Conservation (phyloP, 2,888 invertebrate genomes). For the Acanthosepion pharaonis region DNA sequence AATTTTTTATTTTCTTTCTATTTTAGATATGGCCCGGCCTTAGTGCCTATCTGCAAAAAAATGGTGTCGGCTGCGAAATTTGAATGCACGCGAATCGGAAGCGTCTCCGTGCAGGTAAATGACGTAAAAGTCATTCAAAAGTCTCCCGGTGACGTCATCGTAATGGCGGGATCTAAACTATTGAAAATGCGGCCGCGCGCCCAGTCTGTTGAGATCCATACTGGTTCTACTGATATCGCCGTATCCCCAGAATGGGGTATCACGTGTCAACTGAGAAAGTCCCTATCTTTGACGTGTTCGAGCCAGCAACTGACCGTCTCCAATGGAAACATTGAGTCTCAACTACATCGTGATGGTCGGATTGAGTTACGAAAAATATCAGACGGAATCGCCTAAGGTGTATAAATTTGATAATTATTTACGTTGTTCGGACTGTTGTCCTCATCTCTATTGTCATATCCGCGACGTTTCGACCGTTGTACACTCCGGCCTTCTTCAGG, state of each 20-base stretch:
- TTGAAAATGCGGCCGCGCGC: constrained; percentile 71
- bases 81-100: constrained; percentile 67
- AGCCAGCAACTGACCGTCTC: constrained; percentile 59
- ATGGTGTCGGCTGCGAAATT: constrained; percentile 72
- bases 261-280: constrained; percentile 62
- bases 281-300: constrained; percentile 63
- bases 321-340: constrained; percentile 66
- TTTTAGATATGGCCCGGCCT: constrained; percentile 70
- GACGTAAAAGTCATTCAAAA: constrained; percentile 72
- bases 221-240: constrained; percentile 73
- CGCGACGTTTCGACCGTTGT: too few species aligned
- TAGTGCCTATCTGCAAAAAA: constrained; percentile 69
- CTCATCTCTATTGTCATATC: too few species aligned
- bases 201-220: constrained; percentile 70
- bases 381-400: background rate
- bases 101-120: constrained; percentile 72
- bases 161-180: constrained; percentile 74
- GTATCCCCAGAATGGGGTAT: constrained; percentile 71
- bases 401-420: too few species aligned
- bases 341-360: constrained; percentile 54
- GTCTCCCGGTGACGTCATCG: constrained; percentile 72
- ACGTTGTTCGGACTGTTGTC: too few species aligned
- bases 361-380: background rate
- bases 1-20: constrained; percentile 69
- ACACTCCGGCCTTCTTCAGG: too few species aligned